These are phyloP conservation scores for Alosa sapidissima DNA, from an alignment of 2,797 vertebrate genomes.

Conservation along the genomic window DNA sequence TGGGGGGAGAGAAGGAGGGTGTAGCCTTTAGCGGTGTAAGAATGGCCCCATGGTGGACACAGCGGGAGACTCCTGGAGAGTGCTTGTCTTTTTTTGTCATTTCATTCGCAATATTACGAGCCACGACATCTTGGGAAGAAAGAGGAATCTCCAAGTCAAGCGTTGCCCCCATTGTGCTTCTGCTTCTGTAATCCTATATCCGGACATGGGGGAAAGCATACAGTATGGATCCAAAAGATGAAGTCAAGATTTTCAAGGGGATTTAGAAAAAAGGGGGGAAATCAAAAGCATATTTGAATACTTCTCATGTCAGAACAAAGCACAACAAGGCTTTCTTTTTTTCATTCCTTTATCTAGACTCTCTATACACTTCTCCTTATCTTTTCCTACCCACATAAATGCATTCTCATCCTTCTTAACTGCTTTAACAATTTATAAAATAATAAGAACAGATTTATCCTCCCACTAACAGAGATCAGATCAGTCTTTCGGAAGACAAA, in stretches of 20 bases:
- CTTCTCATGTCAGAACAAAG: conserved; percentile 54
- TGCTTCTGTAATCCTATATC: conserved; percentile 75
- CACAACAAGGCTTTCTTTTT: conserved; percentile 48
- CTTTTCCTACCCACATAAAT: conserved; percentile 42
- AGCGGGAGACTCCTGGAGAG: conserved; percentile 75
- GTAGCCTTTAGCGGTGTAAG: conserved; percentile 83
- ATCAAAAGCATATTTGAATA: conserved; percentile 51
- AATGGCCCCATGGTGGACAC: conserved; percentile 79
- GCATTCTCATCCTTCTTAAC: conserved; percentile 48
- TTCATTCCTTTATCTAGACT: conserved; percentile 43
- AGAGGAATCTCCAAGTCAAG: conserved; percentile 77
- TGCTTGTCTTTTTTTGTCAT: conserved; percentile 79
- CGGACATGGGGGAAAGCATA: conserved; percentile 57
- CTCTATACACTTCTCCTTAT: conserved; percentile 49
- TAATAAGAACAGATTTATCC: conserved; percentile 11
- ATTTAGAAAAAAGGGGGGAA: conserved; percentile 49
- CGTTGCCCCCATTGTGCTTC: conserved; percentile 68
- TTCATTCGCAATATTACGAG: conserved; percentile 73
- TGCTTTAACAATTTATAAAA: conserved; percentile 45
- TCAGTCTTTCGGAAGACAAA: conserved; percentile 30
- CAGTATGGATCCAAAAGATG: conserved; percentile 58
- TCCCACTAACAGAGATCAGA: not conserved
- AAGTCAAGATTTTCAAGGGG: conserved; percentile 60
- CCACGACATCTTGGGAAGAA: conserved; percentile 77
- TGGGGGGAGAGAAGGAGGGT: conserved; percentile 77